Percentiles rank a stretch among this genome's conserved stretches.
Evolutionary conservation across 1,140 invertebrate species (phyloP).

Genomic region (Heliconius himera): DNA sequence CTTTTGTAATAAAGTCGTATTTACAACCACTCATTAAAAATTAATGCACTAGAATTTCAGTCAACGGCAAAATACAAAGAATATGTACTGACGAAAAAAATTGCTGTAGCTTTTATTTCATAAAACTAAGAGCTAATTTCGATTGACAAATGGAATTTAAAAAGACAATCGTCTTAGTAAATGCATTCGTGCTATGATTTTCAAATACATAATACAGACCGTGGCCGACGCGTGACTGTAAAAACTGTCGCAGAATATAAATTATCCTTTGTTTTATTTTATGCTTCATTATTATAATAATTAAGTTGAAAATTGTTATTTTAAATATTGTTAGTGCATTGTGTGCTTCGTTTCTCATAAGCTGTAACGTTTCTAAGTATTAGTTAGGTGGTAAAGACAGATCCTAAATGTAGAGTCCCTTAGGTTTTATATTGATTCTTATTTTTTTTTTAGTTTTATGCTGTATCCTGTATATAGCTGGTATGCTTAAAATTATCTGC

Average conservation of each 20-base stretch:
- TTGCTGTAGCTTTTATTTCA: background rate
- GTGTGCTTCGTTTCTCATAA: background rate
- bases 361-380: background rate
- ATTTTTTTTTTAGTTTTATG: no score
- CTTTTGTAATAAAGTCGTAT: constrained; percentile 39
- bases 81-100: background rate
- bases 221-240: constrained; percentile 57
- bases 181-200: constrained; percentile 50
- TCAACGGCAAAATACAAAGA: constrained; percentile 18
- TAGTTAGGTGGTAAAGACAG: background rate
- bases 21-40: constrained; percentile 25
- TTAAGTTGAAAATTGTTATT: constrained; percentile 33
- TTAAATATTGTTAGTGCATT: background rate
- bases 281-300: constrained; percentile 25
- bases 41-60: constrained; percentile 28
- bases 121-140: background rate
- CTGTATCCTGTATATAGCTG: no score
- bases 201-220: constrained; percentile 54
- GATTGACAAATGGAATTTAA: background rate
- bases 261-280: constrained; percentile 42
- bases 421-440: background rate
- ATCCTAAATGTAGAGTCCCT: background rate
- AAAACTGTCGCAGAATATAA: constrained; percentile 64
- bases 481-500: no score
- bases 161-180: constrained; percentile 21